These are phyloP conservation scores for Leptoclinus maculatus DNA, from an alignment of 2,797 vertebrate species.

Conservation along the genomic window DNA sequence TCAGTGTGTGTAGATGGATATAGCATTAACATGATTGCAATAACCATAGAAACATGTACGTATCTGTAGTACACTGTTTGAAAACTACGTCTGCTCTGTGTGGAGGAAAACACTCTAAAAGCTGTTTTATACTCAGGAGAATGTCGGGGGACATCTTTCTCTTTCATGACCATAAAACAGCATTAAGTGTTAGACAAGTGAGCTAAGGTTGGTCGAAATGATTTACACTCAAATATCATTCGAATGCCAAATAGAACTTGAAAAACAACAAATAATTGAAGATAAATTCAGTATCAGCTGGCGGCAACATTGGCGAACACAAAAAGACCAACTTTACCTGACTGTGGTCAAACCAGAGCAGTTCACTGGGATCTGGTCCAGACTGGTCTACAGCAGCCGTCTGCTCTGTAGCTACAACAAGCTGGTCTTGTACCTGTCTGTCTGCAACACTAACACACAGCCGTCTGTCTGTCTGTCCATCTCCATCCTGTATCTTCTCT, in stretches of 20 bases:
- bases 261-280: neutral
- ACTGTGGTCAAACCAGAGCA: neutral
- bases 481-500: conserved; percentile 27
- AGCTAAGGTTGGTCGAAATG: conserved; percentile 8
- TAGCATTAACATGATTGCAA: neutral
- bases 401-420: conserved; percentile 56
- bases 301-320: neutral
- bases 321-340: conserved; percentile 13
- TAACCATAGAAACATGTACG: neutral
- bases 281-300: neutral
- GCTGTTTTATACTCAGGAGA: conserved; percentile 21
- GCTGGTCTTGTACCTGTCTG: conserved; percentile 38
- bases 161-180: conserved; percentile 21
- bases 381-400: conserved; percentile 56
- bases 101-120: neutral
- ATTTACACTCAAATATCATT: neutral
- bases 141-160: no score
- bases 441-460: conserved; percentile 41
- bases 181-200: neutral
- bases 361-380: conserved; percentile 20
- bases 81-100: neutral
- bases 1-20: neutral
- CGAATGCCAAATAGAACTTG: neutral
- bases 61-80: neutral
- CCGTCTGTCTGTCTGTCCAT: conserved; percentile 26